Evolutionary conservation across 2,888 invertebrate genomes (phyloP).

Genomic region (Clitarchus hookeri): DNA sequence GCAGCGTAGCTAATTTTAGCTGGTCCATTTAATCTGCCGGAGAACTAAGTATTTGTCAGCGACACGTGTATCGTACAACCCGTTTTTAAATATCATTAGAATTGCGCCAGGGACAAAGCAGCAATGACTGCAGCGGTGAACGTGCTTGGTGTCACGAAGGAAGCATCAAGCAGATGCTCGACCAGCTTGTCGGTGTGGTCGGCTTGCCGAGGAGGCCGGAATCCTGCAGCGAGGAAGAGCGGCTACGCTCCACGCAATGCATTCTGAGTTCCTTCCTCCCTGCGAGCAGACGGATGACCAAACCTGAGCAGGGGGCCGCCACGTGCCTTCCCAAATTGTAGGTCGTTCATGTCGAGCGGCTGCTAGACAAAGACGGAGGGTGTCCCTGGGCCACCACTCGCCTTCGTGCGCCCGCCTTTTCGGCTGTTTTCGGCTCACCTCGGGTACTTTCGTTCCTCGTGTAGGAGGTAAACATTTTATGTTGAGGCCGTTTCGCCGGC

Average conservation of each 20-base stretch:
- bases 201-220: too few relatives aligned
- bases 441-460: constrained; percentile 43
- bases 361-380: constrained; percentile 29
- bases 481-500: constrained; percentile 34
- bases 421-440: constrained; percentile 46
- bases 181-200: too few relatives aligned
- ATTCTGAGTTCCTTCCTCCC: constrained; percentile 36
- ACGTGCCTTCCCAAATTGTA: constrained; percentile 48
- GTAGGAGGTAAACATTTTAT: constrained; percentile 47
- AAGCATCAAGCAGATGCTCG: too few relatives aligned
- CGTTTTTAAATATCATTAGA: too few relatives aligned
- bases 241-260: constrained; percentile 16
- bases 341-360: constrained; percentile 45
- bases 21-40: too few relatives aligned
- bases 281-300: constrained; percentile 42
- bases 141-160: too few relatives aligned
- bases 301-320: constrained; percentile 48
- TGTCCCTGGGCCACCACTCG: constrained; percentile 45
- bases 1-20: too few relatives aligned
- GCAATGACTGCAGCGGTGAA: too few relatives aligned
- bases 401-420: constrained; percentile 45
- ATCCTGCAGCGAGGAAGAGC: too few relatives aligned
- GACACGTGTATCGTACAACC: too few relatives aligned
- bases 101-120: too few relatives aligned
- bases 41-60: too few relatives aligned